Evolutionary conservation across 2,797 vertebrate genomes (phyloP).

Genomic region (Decapterus maruadsi): DNA sequence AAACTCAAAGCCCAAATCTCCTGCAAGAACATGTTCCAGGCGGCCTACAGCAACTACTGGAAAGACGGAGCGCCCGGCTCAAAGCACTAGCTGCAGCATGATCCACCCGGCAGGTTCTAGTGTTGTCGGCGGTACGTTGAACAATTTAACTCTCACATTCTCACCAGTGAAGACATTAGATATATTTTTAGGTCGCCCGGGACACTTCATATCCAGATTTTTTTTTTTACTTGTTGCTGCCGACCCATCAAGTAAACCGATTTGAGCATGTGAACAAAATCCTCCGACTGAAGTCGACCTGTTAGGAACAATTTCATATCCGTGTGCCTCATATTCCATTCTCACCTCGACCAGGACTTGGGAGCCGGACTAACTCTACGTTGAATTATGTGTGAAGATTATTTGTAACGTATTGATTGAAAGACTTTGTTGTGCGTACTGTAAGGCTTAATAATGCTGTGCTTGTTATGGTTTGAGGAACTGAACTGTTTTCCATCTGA

Average conservation of each 20-base stretch:
- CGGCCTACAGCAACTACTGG: slow-evolving; percentile 90
- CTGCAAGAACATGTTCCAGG: slow-evolving; percentile 93
- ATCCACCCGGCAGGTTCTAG: background rate
- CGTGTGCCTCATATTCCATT: slow-evolving; percentile 22
- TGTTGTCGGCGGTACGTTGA: slow-evolving; percentile 17
- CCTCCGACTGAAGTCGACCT: background rate
- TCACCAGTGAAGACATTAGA: slow-evolving; percentile 4
- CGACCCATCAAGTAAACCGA: slow-evolving; percentile 17
- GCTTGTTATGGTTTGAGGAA: slow-evolving; percentile 31
- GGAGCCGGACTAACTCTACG: slow-evolving; percentile 10
- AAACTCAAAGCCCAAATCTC: slow-evolving; percentile 91
- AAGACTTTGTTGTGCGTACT: slow-evolving; percentile 25
- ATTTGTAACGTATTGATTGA: slow-evolving; percentile 27
- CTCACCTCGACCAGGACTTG: slow-evolving; percentile 4
- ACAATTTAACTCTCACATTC: slow-evolving; percentile 49
- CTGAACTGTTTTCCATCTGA: slow-evolving; percentile 12
- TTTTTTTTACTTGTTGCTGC: slow-evolving; percentile 5
- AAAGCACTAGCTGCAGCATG: background rate
- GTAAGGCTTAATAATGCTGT: slow-evolving; percentile 30
- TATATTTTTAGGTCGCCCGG: background rate
- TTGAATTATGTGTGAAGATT: slow-evolving; percentile 15
- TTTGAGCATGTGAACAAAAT: background rate
- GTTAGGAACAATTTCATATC: slow-evolving; percentile 5
- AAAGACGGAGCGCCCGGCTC: slow-evolving; percentile 54
- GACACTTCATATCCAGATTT: slow-evolving; percentile 2